Evolutionary conservation across 2,113 vertebrate genomes (phyloP).

Genomic region (Athene noctua): DNA sequence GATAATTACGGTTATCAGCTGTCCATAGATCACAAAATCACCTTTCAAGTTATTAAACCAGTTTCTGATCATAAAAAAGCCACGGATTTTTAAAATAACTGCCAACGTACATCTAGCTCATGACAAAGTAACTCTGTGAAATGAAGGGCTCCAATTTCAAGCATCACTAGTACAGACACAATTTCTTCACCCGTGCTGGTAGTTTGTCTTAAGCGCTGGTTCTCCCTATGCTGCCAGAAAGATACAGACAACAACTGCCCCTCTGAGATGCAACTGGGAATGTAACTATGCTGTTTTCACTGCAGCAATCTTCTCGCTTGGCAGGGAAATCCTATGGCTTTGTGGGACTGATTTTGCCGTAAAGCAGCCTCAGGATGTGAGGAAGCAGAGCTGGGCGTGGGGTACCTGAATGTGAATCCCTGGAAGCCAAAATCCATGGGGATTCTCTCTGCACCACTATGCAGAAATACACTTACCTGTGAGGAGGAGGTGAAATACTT

Average conservation of each 20-base stretch:
- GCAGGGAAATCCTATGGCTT: not conserved
- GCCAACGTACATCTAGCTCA: not conserved
- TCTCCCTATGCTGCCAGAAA: not conserved
- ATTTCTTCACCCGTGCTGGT: not conserved
- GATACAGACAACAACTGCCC: not conserved
- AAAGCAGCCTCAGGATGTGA: not conserved
- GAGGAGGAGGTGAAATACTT: not conserved
- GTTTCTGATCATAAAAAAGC: not conserved
- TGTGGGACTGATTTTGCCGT: not conserved
- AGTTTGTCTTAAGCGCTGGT: not conserved
- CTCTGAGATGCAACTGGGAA: not conserved
- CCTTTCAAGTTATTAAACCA: not conserved
- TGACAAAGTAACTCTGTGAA: not conserved
- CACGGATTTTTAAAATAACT: not conserved
- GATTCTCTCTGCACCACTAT: not conserved
- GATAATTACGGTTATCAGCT: not conserved
- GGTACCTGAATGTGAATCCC: not conserved
- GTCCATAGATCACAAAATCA: not conserved
- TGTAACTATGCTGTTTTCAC: accelerated
- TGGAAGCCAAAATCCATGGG: not conserved
- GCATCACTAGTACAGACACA: not conserved
- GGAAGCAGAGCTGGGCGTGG: not conserved
- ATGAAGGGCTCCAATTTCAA: not conserved
- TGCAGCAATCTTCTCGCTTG: not conserved
- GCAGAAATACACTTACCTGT: not conserved